Evolutionary conservation across 1,140 invertebrate species (phyloP), one percentile per base, ranked within the genome.

Genomic region (Bombus sylvicola): DNA sequence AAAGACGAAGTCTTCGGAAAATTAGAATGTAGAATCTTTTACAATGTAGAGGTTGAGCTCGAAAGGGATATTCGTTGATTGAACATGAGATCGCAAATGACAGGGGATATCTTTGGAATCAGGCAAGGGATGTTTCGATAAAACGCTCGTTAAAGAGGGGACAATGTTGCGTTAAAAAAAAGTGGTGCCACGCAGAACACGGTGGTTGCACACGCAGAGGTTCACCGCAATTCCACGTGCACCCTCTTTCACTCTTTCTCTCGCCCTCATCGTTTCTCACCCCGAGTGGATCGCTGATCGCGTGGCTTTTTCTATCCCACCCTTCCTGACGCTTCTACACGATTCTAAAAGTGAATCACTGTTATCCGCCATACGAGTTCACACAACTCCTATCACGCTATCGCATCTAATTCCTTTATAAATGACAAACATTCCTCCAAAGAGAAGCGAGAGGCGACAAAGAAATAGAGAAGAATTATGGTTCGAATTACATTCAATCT

Each of bases 221-320:
- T 82, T 86, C 79, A 88, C 87, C 88, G 74, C 87, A 89, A 89
- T 88, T 89, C 89, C 82, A 68, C 81, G 71, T 85, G 57, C 68
- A 62, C 81, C 68, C 68, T 87, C 68, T 78, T 43, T 78, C 74
- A 37, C 81, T 83, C 73, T 47, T 69, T 64, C 81, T 77, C 81
- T 39, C 73, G 10, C 47, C 64, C 68, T 68, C 28, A 25, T 84
- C 74, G 73, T 69, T 78, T 41, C 73, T 62, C 69, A 69, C 41
- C 69, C 47, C 62, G 41, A 31, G 53, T 22, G 72, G 34, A 59
- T 59, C 72, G 62, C 37, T 41, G 78, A 86, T 86, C 79, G 71
- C 53, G 18, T 34, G 47, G 57, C 43, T 74, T 57, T 81, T 59
- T 81, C 78, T 81, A 12, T 81, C 34, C 79, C 76, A 47, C 53